Percentiles rank a stretch among this genome's conserved stretches.
These are phyloP conservation scores for Hydrolagus affinis DNA, from an alignment of 2,113 vertebrate genomes.

Conservation along the genomic window DNA sequence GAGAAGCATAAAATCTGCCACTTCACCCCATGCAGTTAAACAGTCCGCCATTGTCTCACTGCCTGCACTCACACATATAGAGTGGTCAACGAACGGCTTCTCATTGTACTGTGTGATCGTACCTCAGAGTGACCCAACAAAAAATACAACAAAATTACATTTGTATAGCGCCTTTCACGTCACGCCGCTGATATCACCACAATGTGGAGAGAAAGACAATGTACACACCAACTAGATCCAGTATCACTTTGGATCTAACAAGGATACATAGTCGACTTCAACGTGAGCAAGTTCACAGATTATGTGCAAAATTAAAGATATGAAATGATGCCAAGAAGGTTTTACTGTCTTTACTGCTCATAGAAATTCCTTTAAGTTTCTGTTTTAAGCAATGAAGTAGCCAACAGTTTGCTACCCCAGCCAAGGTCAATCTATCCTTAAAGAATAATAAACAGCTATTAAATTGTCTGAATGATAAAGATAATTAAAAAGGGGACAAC, in stretches of 20 bases:
- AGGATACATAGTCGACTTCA: not conserved
- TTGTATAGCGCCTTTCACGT: too few relatives aligned
- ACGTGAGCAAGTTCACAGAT: not conserved
- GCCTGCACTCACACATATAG: too few relatives aligned
- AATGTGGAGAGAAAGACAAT: too few relatives aligned
- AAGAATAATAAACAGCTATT: not conserved
- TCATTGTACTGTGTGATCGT: too few relatives aligned
- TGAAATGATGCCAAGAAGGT: not conserved
- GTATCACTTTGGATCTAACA: not conserved
- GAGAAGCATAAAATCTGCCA: too few relatives aligned
- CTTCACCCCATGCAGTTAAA: too few relatives aligned
- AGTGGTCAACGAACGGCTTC: too few relatives aligned
- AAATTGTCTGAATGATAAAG: not conserved
- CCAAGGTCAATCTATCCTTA: not conserved
- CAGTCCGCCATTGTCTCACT: too few relatives aligned
- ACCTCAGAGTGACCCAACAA: too few relatives aligned
- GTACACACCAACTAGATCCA: too few relatives aligned
- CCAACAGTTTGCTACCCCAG: not conserved
- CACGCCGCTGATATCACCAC: too few relatives aligned
- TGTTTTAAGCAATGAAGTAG: not conserved
- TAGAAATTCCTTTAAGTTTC: not conserved
- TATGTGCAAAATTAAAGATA: not conserved
- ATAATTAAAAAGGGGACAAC: not conserved
- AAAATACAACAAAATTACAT: too few relatives aligned
- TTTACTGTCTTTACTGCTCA: not conserved